phyloP scores from a whole-genome alignment of 53 echinoderm and acorn worm species.

The Apostichopus leukothele region DNA sequence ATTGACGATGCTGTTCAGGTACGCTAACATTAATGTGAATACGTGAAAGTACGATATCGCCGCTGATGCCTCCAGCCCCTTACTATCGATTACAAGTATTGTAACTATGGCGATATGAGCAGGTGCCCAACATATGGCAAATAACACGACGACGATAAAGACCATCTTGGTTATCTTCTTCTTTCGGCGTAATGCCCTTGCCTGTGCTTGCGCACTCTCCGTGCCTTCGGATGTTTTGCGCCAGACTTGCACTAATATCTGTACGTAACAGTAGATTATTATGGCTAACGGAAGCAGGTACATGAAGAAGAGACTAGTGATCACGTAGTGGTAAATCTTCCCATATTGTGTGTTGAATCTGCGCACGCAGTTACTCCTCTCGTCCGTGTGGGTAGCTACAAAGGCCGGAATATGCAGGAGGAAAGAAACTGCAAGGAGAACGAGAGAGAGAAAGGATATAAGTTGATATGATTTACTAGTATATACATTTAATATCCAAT shows the following conservation, averaged over 20 bases:
- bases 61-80: background rate
- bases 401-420: constrained; percentile 29
- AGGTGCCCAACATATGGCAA: constrained; percentile 94
- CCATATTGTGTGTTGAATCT: background rate
- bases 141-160: constrained; percentile 88
- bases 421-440: constrained; percentile 15
- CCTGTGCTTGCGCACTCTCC: constrained; percentile 97
- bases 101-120: constrained; percentile 61
- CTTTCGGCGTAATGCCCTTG: constrained; percentile 81
- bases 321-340: constrained; percentile 27
- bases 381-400: background rate
- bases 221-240: constrained; percentile 85
- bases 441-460: background rate
- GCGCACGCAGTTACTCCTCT: background rate
- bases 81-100: background rate
- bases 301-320: constrained; percentile 38
- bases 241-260: constrained; percentile 92
- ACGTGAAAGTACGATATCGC: constrained; percentile 42
- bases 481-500: too few relatives aligned
- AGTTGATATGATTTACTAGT: background rate
- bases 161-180: constrained; percentile 98
- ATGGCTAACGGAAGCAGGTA: constrained; percentile 80
- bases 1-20: constrained; percentile 78
- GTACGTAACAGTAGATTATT: constrained; percentile 83
- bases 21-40: constrained; percentile 62